These are phyloP conservation scores for Metallyticus violacea DNA, from an alignment of 2,888 invertebrate species.

Conservation along the genomic window DNA sequence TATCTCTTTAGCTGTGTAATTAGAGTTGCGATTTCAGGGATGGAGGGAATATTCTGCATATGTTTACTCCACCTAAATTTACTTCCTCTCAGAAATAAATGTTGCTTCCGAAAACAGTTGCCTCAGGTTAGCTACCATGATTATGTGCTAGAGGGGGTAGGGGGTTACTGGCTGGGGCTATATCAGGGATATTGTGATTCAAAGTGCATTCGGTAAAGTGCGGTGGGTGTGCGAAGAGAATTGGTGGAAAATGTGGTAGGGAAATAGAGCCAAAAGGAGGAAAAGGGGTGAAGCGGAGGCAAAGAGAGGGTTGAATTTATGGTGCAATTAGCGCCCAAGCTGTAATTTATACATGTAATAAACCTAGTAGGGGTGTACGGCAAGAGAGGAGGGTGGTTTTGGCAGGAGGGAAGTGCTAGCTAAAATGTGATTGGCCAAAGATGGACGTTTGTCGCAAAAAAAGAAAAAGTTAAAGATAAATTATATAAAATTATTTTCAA, in stretches of 20 bases:
- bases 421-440: background rate
- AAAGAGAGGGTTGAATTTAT: constrained; percentile 34
- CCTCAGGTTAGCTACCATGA: background rate
- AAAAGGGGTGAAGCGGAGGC: constrained; percentile 24
- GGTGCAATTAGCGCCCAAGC: constrained; percentile 37
- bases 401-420: constrained; percentile 14
- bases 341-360: constrained; percentile 38
- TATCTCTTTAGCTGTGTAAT: background rate
- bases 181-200: constrained; percentile 28
- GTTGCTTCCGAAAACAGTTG: too few relatives aligned
- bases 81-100: background rate
- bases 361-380: constrained; percentile 28
- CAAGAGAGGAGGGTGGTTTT: constrained; percentile 4
- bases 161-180: background rate
- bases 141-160: background rate
- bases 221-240: constrained; percentile 8
- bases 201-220: constrained; percentile 13
- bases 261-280: constrained; percentile 30
- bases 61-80: background rate
- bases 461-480: background rate
- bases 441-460: background rate
- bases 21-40: background rate
- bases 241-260: constrained; percentile 11
- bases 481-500: too few relatives aligned
- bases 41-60: background rate